phyloP scores from a whole-genome alignment of 2,797 vertebrate genomes.

The Xyrichtys novacula region DNA sequence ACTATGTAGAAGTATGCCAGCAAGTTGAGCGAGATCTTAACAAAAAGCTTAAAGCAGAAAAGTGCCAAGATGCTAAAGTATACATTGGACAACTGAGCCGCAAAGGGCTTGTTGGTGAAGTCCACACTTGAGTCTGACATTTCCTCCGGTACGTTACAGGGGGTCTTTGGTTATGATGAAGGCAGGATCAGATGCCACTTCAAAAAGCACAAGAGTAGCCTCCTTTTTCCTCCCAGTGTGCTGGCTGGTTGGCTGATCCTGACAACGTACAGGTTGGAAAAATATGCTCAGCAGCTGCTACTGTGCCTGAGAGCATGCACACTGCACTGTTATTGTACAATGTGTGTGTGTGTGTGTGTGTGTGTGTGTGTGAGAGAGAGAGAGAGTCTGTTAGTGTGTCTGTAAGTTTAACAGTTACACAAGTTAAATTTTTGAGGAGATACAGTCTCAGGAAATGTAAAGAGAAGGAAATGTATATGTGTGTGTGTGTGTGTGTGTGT shows the following conservation, averaged over 20 bases:
- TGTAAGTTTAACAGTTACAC: conserved; percentile 3
- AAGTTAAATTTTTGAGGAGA: too few relatives aligned
- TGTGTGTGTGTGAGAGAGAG: neutral
- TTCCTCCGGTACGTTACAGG: conserved; percentile 74
- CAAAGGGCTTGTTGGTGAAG: conserved; percentile 87
- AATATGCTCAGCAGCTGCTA: conserved; percentile 77
- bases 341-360: conserved; percentile 30
- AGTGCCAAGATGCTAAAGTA: conserved; percentile 97
- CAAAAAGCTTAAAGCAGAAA: conserved; percentile 98
- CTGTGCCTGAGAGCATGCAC: conserved; percentile 63
- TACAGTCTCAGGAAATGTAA: too few relatives aligned
- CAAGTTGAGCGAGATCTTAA: conserved; percentile 96
- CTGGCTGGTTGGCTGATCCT: conserved; percentile 52
- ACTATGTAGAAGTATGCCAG: conserved; percentile 97
- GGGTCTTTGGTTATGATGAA: conserved; percentile 55
- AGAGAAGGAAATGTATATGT: too few relatives aligned
- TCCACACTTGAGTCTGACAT: conserved; percentile 92
- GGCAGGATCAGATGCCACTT: conserved; percentile 66
- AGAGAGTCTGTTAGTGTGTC: conserved; percentile 14
- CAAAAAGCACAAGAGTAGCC: conserved; percentile 54
- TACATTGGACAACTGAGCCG: conserved; percentile 92
- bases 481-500: too few relatives aligned
- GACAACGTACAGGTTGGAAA: conserved; percentile 63
- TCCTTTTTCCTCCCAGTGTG: conserved; percentile 59
- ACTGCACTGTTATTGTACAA: conserved; percentile 49